These are phyloP conservation scores for Colius striatus DNA, from an alignment of 2,113 vertebrate genomes.

Conservation along the genomic window DNA sequence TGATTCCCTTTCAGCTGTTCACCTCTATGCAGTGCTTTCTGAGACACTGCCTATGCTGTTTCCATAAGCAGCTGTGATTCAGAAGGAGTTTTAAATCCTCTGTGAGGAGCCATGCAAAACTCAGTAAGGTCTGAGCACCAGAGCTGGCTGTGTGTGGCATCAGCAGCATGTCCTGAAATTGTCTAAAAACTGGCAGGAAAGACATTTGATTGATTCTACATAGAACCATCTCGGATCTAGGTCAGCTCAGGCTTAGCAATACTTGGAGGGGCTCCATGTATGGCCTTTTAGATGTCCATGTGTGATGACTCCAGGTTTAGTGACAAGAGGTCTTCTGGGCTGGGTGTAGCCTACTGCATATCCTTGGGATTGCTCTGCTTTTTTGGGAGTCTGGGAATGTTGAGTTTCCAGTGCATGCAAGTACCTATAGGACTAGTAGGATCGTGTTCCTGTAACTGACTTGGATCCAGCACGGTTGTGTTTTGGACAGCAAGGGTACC, in stretches of 20 bases:
- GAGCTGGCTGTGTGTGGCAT: neutral
- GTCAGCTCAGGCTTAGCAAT: neutral
- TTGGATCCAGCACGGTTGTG: neutral
- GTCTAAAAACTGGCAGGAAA: neutral
- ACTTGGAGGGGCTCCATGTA: accelerated
- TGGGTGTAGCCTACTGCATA: neutral
- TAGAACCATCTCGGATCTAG: neutral
- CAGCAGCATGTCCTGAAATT: neutral
- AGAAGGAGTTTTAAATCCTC: neutral
- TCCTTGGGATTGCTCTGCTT: neutral
- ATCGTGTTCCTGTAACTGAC: neutral
- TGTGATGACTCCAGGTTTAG: neutral
- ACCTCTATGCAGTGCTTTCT: neutral
- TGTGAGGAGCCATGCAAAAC: neutral
- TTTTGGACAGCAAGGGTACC: neutral
- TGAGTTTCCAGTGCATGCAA: neutral
- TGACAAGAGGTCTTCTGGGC: neutral
- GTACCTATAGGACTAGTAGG: neutral
- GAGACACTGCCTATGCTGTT: neutral
- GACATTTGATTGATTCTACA: neutral
- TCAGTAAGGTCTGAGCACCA: neutral
- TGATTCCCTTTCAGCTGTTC: neutral
- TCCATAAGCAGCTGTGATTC: neutral
- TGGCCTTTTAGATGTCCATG: accelerated
- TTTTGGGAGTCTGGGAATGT: accelerated